Base-by-base conservation (phyloP, 2,888 invertebrate genomes). In the Gortyna flavago region DNA sequence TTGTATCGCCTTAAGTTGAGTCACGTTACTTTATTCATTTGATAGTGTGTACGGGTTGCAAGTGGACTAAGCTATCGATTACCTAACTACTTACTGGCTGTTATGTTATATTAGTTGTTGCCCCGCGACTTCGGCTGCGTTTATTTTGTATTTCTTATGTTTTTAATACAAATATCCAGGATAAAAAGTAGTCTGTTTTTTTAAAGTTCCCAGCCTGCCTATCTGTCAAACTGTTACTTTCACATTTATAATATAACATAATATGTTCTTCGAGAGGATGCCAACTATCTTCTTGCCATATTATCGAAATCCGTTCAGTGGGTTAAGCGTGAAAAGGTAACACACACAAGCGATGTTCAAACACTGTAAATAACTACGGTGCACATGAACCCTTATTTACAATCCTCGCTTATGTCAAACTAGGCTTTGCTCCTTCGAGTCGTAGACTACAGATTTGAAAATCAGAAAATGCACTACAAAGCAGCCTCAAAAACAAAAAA, bases 1-100 rank as follows among this genome's bases (percentile, higher is more conserved):
- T 68, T 72, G 7, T 35, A 41, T 80, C 41, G 71, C 59, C 57
- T 51, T 61, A 29, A 69, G 72, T 59, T 48, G 38, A 66, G 75
- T 54, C 8, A 13, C 8, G 44, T 16, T 64, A 48, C 35, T 54
- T 41, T 51, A 32, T 69, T 59, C 51, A 61, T 69, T 48, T 25
- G 16, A 21, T 21, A 16, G 13, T 21, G 16, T 32, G 32, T 75
- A 25, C 48, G 38, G 32, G 8, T 57, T 72, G 8, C 18, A 48
- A 57, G 38, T 54, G 38, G 57, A 35, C 21, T 79, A 51, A 18
- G 25, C 18, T 57, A 35, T 38, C 35, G 35, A 0, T 44, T 65
- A 35, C 13, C 25, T 29, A 51, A 41, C 21, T 32, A 38, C 5
- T 32, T 13, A 6, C 62, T 8, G 59, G 59, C 11, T 54, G 4